Evolutionary conservation across 2,888 invertebrate genomes (phyloP).

Genomic region (Phrixothrix hirtus): DNA sequence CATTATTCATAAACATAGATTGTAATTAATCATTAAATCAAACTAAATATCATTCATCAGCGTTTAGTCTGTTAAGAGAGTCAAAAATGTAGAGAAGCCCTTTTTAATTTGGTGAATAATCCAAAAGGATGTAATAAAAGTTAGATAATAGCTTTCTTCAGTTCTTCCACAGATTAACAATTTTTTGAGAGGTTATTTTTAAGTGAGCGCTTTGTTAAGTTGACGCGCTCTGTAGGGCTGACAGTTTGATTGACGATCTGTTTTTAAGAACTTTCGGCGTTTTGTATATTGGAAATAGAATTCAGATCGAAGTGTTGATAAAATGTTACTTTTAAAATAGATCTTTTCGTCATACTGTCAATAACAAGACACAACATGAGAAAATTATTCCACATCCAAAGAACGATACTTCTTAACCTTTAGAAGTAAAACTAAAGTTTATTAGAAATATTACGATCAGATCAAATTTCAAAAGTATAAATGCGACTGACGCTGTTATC

Average conservation of each 20-base stretch:
- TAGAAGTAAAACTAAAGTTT: no score
- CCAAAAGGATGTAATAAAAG: background rate
- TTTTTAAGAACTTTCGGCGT: constrained; percentile 37
- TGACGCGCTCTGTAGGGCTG: constrained; percentile 35
- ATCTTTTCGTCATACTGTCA: constrained; percentile 28
- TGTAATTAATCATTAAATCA: no score
- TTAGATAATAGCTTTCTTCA: background rate
- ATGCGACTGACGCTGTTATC: no score
- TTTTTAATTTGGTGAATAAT: no score
- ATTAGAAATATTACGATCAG: no score
- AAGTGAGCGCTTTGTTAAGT: constrained; percentile 28
- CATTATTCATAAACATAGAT: no score
- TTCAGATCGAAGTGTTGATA: constrained; percentile 36
- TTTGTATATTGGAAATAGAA: constrained; percentile 37
- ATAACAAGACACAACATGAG: constrained; percentile 14
- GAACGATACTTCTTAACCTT: background rate
- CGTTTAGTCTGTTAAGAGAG: no score
- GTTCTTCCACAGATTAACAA: constrained; percentile 21
- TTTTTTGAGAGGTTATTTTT: constrained; percentile 29
- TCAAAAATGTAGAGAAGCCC: no score
- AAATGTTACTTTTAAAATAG: constrained; percentile 28
- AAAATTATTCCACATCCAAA: background rate
- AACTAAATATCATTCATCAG: background rate
- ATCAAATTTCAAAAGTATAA: no score
- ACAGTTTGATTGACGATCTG: constrained; percentile 41